These are phyloP conservation scores for Pollachius pollachius DNA, from an alignment of 2,113 vertebrate species.

Conservation along the genomic window DNA sequence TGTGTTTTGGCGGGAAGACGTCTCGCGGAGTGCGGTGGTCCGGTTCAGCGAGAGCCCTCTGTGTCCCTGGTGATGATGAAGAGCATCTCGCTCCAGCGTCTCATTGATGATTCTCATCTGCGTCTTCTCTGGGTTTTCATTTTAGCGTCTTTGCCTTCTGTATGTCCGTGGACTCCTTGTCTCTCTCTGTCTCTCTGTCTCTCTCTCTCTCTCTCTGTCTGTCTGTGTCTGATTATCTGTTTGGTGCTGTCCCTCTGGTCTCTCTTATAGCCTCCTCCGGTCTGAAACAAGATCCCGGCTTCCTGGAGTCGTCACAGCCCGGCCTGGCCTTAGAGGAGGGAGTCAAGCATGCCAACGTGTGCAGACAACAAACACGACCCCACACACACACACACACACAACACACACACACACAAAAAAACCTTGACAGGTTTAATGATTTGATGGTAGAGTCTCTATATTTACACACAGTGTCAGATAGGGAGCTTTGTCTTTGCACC, in stretches of 20 bases:
- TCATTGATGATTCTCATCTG: neutral
- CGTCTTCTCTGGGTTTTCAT: too few relatives aligned
- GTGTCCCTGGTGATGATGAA: neutral
- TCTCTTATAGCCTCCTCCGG: slow-evolving; percentile 77
- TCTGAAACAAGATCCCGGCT: slow-evolving; percentile 85
- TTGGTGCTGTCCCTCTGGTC: slow-evolving; percentile 54
- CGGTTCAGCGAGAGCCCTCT: neutral
- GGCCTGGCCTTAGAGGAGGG: slow-evolving; percentile 52
- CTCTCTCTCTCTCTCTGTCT: slow-evolving; percentile 19
- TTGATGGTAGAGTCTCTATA: slow-evolving; percentile 38
- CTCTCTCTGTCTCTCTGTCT: neutral
- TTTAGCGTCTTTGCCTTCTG: neutral
- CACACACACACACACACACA: neutral
- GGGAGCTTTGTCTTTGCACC: slow-evolving; percentile 34
- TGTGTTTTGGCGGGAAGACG: neutral
- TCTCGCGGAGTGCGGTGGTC: neutral
- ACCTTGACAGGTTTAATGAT: neutral
- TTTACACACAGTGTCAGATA: slow-evolving; percentile 33
- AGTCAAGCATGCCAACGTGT: slow-evolving; percentile 69
- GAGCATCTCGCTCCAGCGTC: neutral
- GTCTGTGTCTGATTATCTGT: slow-evolving; percentile 18
- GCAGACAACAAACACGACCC: slow-evolving; percentile 28
- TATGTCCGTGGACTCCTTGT: neutral
- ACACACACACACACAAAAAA: slow-evolving; percentile 9
- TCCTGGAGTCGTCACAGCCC: slow-evolving; percentile 62